Evolutionary conservation across 2,113 vertebrate species (phyloP), one percentile per base, ranked within the genome.

Genomic region (Scytalopus superciliaris): DNA sequence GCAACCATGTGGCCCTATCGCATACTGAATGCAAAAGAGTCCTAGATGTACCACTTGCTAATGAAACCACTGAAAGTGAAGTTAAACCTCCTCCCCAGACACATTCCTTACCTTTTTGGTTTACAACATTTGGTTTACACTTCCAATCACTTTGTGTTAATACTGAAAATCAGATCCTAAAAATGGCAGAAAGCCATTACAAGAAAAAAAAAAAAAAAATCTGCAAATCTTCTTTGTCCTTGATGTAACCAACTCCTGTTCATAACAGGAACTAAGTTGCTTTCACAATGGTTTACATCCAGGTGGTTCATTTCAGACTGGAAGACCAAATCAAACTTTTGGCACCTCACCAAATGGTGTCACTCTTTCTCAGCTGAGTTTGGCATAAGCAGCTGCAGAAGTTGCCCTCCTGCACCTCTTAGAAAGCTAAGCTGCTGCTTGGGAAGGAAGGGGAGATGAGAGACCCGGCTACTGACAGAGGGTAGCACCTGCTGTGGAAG

Each of bases 311-410:
- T 14, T 76, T 83, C 45, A 45, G 33, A 64, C 31, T 62, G 42
- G 55, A 85, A 85, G 23, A 69, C 19, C 30, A 40, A 39, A 90
- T 66, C 50, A 88, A 88, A 79, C 57, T 39, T 42, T 55, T 77
- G 75, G 76, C 75, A 33, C 42, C 37, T 80, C 55, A 55, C 18
- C 88, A 75, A 84, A 89, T 16, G 56, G 33, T 0, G 0, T 53
- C 19, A 3, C 33, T 86, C 50, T 50, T 52, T 87, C 47, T 82
- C 52, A 67, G 39, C 35, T 22, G 1, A 50, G 52, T 91, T 14
- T 80, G 64, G 42, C 35, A 42, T 14, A 68, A 87, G 42, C 78
- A 94, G 87, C 94, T 87, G 92, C 74, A 91, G 33, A 84, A 91
- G 12, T 31, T 82, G 62, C 44, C 62, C 49, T 87, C 35, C 27